phyloP scores from a whole-genome alignment of 1,140 invertebrate species.

The Bombus polaris region DNA sequence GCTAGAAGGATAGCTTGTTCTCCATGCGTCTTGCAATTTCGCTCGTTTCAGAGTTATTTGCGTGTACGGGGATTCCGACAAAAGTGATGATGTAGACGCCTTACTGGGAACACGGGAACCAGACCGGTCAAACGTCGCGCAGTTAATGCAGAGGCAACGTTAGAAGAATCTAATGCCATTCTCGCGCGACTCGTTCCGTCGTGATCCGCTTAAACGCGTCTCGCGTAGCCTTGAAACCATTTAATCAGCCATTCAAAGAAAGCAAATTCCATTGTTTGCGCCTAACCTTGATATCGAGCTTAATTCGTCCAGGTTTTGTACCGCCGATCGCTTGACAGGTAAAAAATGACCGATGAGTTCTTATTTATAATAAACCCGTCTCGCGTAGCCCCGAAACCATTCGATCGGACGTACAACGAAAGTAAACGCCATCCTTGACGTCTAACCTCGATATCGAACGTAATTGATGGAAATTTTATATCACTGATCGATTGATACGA shows the following conservation, averaged over 20 bases:
- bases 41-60: slow-evolving; percentile 62
- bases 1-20: slow-evolving; percentile 68
- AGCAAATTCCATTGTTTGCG: neutral
- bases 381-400: no score
- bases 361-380: no score
- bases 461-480: no score
- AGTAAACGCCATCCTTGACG: no score
- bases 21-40: slow-evolving; percentile 66
- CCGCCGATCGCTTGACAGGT: no score
- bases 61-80: slow-evolving; percentile 51
- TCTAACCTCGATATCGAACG: no score
- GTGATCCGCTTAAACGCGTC: neutral
- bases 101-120: slow-evolving; percentile 43
- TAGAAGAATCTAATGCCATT: neutral
- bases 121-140: slow-evolving; percentile 22
- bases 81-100: slow-evolving; percentile 59
- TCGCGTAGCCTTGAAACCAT: neutral
- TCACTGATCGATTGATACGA: no score
- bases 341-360: no score
- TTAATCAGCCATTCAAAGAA: neutral
- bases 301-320: no score
- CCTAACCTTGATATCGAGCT: no score
- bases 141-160: no score
- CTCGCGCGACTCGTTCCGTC: neutral
- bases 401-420: no score